Evolutionary conservation across 2,113 vertebrate species (phyloP).

Genomic region (Oryzias curvinotus): DNA sequence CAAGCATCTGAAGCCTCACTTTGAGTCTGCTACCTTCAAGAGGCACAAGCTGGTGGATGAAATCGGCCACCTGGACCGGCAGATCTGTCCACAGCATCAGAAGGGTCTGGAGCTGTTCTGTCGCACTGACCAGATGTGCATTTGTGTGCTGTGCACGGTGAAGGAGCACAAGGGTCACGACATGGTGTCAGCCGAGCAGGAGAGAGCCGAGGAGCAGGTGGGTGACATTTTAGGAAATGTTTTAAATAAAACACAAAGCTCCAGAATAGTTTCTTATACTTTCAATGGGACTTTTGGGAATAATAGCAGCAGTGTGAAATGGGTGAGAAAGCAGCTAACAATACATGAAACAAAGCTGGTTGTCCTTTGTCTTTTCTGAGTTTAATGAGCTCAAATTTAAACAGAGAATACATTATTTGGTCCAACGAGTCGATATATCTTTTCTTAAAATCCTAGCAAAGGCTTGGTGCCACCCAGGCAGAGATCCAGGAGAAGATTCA

Average conservation of each 20-base stretch:
- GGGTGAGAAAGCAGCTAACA: conserved; percentile 5
- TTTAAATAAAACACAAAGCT: too few relatives aligned
- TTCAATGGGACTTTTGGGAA: too few relatives aligned
- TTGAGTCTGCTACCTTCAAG: conserved; percentile 84
- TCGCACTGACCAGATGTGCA: conserved; percentile 65
- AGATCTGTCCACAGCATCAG: conserved; percentile 81
- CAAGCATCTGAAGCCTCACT: conserved; percentile 88
- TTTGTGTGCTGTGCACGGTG: conserved; percentile 81
- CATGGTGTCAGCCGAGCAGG: conserved; percentile 81
- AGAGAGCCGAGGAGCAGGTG: conserved; percentile 77
- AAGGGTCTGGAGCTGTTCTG: conserved; percentile 83
- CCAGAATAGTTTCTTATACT: too few relatives aligned
- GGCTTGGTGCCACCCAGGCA: conserved; percentile 78
- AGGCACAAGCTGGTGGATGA: conserved; percentile 88
- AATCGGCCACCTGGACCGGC: conserved; percentile 64
- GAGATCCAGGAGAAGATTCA: conserved; percentile 83
- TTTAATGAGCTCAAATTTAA: too few relatives aligned
- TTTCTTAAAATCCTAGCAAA: conserved; percentile 66
- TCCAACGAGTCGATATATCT: neutral
- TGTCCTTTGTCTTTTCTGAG: too few relatives aligned
- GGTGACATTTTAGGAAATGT: conserved; percentile 20
- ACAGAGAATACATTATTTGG: too few relatives aligned
- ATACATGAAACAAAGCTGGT: conserved; percentile 16
- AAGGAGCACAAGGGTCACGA: conserved; percentile 84
- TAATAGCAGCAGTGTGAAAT: too few relatives aligned